These are phyloP conservation scores for Nymphalis urticae DNA, from an alignment of 2,888 invertebrate species.

Conservation along the genomic window DNA sequence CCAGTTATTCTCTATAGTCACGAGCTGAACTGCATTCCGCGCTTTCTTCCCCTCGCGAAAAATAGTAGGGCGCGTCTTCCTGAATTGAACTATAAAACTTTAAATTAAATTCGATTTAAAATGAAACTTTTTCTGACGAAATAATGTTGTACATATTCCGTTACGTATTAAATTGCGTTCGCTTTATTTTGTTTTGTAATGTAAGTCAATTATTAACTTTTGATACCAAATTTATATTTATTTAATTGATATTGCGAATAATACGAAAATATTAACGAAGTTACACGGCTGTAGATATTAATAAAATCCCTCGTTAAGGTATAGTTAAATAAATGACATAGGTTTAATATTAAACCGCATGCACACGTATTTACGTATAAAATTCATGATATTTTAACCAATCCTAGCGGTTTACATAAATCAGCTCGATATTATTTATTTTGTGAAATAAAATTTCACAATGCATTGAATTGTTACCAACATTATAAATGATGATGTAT, in stretches of 20 bases:
- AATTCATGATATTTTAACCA: conserved; percentile 33
- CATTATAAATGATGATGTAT: background rate
- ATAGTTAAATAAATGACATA: conserved; percentile 26
- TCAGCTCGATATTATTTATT: conserved; percentile 29
- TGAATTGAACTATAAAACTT: too few relatives aligned
- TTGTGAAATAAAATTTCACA: conserved; percentile 22
- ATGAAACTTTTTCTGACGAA: too few relatives aligned
- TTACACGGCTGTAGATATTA: conserved; percentile 21
- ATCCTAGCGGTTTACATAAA: conserved; percentile 30
- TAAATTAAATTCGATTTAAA: too few relatives aligned
- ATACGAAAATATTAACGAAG: background rate
- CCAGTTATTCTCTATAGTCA: too few relatives aligned
- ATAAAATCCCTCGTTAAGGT: conserved; percentile 22
- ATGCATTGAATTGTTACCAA: conserved; percentile 1
- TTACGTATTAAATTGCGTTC: too few relatives aligned
- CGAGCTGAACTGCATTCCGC: too few relatives aligned
- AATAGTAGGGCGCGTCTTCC: too few relatives aligned
- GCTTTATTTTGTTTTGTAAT: too few relatives aligned
- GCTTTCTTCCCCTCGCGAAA: too few relatives aligned
- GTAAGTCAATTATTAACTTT: background rate
- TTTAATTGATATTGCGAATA: background rate
- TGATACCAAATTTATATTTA: background rate
- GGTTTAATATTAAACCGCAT: conserved; percentile 26
- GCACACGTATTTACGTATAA: conserved; percentile 18
- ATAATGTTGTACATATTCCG: too few relatives aligned